These are phyloP conservation scores for Falcunculus frontatus DNA, from an alignment of 2,113 vertebrate genomes.

Conservation along the genomic window DNA sequence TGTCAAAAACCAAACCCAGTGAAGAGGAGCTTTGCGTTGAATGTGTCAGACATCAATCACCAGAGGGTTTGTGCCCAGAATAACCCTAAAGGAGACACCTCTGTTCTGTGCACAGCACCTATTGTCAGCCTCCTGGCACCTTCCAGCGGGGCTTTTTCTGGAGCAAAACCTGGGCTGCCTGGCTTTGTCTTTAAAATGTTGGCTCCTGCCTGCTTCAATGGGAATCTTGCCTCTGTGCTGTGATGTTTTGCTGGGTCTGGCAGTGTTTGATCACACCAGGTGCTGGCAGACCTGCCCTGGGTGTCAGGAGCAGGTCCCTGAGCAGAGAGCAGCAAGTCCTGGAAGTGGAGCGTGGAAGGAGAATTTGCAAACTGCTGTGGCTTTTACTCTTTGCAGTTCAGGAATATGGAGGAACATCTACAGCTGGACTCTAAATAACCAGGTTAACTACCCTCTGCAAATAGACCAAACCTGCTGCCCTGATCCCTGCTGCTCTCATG, in stretches of 20 bases:
- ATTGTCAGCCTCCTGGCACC: neutral
- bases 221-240: neutral
- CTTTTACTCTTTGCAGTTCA: neutral
- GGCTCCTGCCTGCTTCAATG: neutral
- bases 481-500: conserved; percentile 46
- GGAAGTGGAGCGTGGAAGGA: neutral
- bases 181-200: neutral
- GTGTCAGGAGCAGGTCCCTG: neutral
- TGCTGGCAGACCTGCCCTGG: neutral
- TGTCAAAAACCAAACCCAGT: neutral
- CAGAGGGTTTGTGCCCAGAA: neutral
- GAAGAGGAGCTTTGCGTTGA: neutral
- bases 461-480: conserved; percentile 34
- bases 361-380: neutral
- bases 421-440: conserved; percentile 56
- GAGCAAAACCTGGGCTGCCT: neutral
- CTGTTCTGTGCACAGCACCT: neutral
- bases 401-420: neutral
- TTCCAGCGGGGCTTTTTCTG: neutral
- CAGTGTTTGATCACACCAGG: neutral
- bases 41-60: neutral
- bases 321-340: neutral
- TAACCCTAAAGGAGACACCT: neutral
- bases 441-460: conserved; percentile 44
- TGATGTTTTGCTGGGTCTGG: neutral